Base-by-base conservation (phyloP, 2,797 vertebrate species). In the Antrozous pallidus region DNA sequence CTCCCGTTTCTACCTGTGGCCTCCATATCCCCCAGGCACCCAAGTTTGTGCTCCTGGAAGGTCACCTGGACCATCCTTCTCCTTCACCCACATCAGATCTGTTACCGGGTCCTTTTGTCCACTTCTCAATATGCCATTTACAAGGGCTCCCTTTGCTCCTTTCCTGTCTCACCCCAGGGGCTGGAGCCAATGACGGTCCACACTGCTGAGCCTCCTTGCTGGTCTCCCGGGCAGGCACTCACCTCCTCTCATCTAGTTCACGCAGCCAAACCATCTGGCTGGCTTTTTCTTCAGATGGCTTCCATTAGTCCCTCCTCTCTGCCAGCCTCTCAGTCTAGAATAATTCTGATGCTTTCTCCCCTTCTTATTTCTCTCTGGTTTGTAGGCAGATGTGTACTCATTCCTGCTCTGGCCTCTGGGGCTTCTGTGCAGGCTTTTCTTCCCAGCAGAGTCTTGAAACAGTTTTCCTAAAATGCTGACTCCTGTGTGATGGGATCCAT, bases 381-480 rank as follows among this genome's bases (percentile, higher is more conserved):
- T 77, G 33, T 5, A 40, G 42, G 63, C 11, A 42, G 4, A 24
- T 4, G 49, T 36, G 51, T 1, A 2, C 3, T 75, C 31, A 40
- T 77, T 47, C 75, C 70, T 36, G 38, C 51, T 45, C 26, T 49
- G 45, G 12, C 7, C 20, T 58, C 36, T 33, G 42, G 5, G 7
- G 45, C 20, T 33, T 94, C 14, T 71, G 45, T 26, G 17, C 14
- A 84, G 31, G 28, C 18, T 79, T 31, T 36, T 83, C 42, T 71
- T 81, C 14, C 24, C 8, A 7, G 1, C 1, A 45, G 49, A 45
- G 22, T 31, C 45, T 70, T 45, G n/a, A 70, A 74, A 79, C 11
- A 11, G 54, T 78, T 87, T 80, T 80, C 51, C 51, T 71, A 71
- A 94, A 84, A 58, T 33, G 47, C 26, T n/a, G 51, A 31, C 4